phyloP scores from a whole-genome alignment of 2,888 invertebrate species.

The Watsonalla cultraria region DNA sequence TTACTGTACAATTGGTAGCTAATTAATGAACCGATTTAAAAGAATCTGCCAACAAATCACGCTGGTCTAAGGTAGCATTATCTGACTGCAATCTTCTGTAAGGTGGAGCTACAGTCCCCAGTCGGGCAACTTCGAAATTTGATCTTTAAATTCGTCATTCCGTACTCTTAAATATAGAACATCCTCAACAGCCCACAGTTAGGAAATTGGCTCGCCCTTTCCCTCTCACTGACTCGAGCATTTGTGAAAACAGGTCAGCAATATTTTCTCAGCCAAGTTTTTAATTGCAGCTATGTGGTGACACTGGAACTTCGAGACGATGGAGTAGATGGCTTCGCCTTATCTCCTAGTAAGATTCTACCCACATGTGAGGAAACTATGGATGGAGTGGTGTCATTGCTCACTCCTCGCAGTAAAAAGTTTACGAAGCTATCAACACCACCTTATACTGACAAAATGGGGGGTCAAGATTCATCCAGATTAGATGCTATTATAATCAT shows the following conservation, averaged over 20 bases:
- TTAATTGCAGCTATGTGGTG: constrained; percentile 68
- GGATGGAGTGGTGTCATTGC: constrained; percentile 61
- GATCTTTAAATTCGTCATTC: too few relatives aligned
- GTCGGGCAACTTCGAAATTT: too few relatives aligned
- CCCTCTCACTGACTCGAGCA: too few relatives aligned
- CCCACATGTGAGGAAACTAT: constrained; percentile 81
- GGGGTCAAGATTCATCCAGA: constrained; percentile 7
- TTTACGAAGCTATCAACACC: not conserved
- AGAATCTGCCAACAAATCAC: too few relatives aligned
- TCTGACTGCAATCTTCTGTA: not conserved
- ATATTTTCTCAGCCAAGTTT: not conserved
- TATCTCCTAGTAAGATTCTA: constrained; percentile 81
- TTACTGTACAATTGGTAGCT: not conserved
- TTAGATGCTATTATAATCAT: constrained; percentile 29
- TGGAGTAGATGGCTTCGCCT: constrained; percentile 80
- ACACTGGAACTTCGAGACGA: constrained; percentile 83
- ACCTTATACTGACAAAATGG: not conserved
- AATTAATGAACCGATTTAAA: not conserved
- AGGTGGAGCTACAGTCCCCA: not conserved
- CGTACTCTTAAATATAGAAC: too few relatives aligned
- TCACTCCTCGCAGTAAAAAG: constrained; percentile 11
- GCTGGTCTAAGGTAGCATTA: too few relatives aligned
- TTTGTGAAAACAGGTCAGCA: too few relatives aligned
- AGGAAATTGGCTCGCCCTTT: too few relatives aligned
- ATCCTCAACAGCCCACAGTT: too few relatives aligned